These are phyloP conservation scores for Tenthredo notha DNA, from an alignment of 2,888 invertebrate species.

Conservation along the genomic window DNA sequence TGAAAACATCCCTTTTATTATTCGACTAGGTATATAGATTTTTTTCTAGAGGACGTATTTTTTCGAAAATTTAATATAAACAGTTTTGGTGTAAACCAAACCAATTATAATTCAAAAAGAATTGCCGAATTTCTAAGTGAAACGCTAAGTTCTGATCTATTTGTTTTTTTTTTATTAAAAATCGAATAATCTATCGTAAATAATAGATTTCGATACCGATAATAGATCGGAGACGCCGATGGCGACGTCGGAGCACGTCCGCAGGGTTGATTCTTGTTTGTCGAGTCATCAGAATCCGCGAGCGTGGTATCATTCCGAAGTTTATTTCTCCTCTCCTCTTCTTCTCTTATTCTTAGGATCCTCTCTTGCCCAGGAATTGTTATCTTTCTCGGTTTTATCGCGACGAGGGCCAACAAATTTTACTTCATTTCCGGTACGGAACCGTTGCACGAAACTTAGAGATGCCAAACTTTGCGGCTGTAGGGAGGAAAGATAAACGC, in stretches of 20 bases:
- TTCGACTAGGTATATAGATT: too few species aligned
- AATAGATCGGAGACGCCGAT: conserved; percentile 29
- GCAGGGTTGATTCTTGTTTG: conserved; percentile 38
- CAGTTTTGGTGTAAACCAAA: too few species aligned
- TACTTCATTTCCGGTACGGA: conserved; percentile 60
- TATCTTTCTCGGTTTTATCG: conserved; percentile 49
- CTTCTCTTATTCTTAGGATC: background rate
- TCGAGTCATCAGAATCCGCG: conserved; percentile 45
- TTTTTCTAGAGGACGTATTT: too few species aligned
- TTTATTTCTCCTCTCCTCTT: conserved; percentile 5
- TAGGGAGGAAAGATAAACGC: conserved; percentile 3
- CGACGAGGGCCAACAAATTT: conserved; percentile 53
- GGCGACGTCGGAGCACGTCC: background rate
- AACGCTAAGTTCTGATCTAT: background rate
- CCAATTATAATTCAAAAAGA: too few species aligned
- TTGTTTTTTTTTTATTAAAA: background rate
- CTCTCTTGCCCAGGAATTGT: background rate
- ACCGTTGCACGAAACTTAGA: conserved; percentile 56
- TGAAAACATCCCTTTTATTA: too few species aligned
- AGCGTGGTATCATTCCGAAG: conserved; percentile 38
- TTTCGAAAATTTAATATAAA: too few species aligned
- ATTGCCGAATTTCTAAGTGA: too few species aligned
- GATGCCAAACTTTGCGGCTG: conserved; percentile 39
- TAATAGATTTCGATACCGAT: background rate
- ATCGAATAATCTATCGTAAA: background rate